Evolutionary conservation across 2,888 invertebrate species (phyloP), one percentile per base, ranked within the genome.

Genomic region (Harmothoe impar): DNA sequence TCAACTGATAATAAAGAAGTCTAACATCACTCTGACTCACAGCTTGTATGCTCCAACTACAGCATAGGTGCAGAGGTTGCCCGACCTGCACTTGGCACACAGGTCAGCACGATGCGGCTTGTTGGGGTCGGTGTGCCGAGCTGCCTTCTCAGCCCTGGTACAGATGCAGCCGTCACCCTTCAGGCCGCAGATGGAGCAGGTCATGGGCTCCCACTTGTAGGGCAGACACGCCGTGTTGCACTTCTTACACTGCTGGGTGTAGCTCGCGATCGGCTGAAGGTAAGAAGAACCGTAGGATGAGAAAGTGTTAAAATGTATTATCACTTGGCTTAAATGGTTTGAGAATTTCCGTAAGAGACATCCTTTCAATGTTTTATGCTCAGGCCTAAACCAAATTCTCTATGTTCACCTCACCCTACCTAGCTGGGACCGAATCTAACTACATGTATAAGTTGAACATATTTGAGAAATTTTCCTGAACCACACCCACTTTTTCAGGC

Each of bases 231-330:
- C 88, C n/a, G 23, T 56, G 25, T 88, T 88, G 29, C 88, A 88
- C 56, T 88, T 88, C 56, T 56, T 88, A 31, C 88, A 88, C 25
- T 52, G 12, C 52, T 88, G 88, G 29, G 23, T 88, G 88, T 88
- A 88, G 1, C 20, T 35, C 3, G 12, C 62, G 62, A 52, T 43
- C n/a, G 52, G 52, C 56, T 51, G 78, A 12, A 29, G 43, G 33
- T 62, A 43, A 62, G 20, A 3, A 62, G 62, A 62, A 62, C n/a
- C n/a, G n/a, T n/a, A n/a, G n/a, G 10, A 43, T 43, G 3, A 43
- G 62, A 62, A 62, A 62, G n/a, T n/a, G n/a, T n/a, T n/a, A n/a
- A n/a, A n/a, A n/a, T n/a, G n/a, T n/a, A n/a, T n/a, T n/a, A n/a
- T n/a, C n/a, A n/a, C n/a, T n/a, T n/a, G n/a, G n/a, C n/a, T n/a